Percentiles rank a stretch among this genome's conserved stretches.
Conservation (phyloP, 1,140 invertebrate species). For the Drosophila persimilis region DNA sequence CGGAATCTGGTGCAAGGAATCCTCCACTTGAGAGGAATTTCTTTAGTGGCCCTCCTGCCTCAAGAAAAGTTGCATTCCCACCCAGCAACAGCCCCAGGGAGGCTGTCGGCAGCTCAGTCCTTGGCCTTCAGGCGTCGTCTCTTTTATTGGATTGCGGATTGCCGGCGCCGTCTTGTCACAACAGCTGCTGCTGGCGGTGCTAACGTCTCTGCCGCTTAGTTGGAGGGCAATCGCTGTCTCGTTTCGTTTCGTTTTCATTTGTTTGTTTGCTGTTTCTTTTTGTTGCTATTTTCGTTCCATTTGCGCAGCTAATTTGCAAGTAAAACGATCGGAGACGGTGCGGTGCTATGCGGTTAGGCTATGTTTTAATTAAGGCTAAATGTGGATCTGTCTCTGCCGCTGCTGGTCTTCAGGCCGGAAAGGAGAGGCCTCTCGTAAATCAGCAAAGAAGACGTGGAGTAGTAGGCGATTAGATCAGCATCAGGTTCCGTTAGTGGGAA, state of each 20-base stretch:
- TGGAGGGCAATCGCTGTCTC: constrained; percentile 40
- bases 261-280: constrained; percentile 8
- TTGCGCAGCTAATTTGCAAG: constrained; percentile 65
- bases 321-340: constrained; percentile 48
- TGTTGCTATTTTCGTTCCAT: constrained; percentile 46
- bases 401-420: constrained; percentile 17
- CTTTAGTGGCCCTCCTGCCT: background rate
- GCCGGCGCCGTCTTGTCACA: constrained; percentile 25
- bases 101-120: constrained; percentile 22
- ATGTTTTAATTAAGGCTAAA: constrained; percentile 51
- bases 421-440: constrained; percentile 33
- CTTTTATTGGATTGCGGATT: constrained; percentile 17
- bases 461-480: constrained; percentile 44
- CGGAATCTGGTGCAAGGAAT: no score
- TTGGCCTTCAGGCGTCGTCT: constrained; percentile 36
- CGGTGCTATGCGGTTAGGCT: constrained; percentile 12
- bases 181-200: constrained; percentile 21
- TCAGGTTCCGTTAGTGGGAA: constrained; percentile 22
- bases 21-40: no score
- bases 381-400: no score
- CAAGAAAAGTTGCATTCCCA: constrained; percentile 27
- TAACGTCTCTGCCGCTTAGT: constrained; percentile 28
- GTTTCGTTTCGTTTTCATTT: constrained; percentile 35
- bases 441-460: constrained; percentile 20
- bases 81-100: background rate